Conservation (phyloP, 2,797 vertebrate species). For the Momotus momota region DNA sequence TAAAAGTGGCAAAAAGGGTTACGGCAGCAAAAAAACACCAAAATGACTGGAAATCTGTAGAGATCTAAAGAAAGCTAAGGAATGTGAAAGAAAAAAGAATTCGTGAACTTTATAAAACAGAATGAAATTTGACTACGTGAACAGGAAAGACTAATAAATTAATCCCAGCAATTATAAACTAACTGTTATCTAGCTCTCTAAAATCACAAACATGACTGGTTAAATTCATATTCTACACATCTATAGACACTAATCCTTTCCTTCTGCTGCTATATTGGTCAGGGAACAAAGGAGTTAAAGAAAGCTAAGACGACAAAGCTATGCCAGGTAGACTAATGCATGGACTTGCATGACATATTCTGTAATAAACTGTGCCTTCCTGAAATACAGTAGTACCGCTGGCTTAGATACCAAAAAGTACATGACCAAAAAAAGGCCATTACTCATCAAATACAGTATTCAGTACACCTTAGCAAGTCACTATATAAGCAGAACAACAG, state of each 20-base stretch:
- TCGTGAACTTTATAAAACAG: background rate
- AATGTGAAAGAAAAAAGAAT: background rate
- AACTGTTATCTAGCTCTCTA: background rate
- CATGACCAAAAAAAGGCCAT: background rate
- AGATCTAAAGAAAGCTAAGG: background rate
- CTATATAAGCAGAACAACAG: background rate
- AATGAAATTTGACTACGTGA: background rate
- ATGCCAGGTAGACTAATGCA: background rate
- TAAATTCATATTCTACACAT: background rate
- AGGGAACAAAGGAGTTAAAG: background rate
- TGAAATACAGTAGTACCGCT: background rate
- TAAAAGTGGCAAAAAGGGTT: slow-evolving; percentile 10
- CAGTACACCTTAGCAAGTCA: background rate
- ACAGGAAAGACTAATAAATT: background rate
- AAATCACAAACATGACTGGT: background rate
- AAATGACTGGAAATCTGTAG: background rate
- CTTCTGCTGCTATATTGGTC: background rate
- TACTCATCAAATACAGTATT: background rate
- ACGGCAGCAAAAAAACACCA: background rate
- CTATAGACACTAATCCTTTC: background rate
- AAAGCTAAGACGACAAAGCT: background rate
- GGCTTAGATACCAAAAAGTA: background rate
- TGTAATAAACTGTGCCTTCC: background rate
- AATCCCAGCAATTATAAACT: background rate
- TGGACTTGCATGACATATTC: background rate